These are phyloP conservation scores for Phalloptychus januarius DNA, from an alignment of 2,797 vertebrate species.

Conservation along the genomic window DNA sequence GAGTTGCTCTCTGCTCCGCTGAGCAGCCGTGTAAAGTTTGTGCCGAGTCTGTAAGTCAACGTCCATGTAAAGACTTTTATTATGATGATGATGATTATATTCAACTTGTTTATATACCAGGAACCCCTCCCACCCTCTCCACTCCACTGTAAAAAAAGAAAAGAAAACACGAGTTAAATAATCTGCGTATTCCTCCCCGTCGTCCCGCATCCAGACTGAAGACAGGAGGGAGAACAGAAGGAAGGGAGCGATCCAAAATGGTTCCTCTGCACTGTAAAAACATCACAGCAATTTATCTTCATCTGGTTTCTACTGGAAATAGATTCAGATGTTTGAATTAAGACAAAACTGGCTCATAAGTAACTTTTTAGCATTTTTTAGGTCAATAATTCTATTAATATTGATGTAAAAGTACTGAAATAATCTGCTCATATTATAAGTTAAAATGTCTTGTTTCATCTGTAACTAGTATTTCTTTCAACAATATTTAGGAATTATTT, in stretches of 20 bases:
- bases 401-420: no score
- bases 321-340: no score
- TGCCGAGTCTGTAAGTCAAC: slow-evolving; percentile 82
- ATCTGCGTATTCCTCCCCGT: slow-evolving; percentile 49
- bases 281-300: no score
- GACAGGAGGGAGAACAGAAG: slow-evolving; percentile 9
- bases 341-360: no score
- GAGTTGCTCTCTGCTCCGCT: slow-evolving; percentile 29
- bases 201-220: slow-evolving; percentile 57
- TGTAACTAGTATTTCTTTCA: no score
- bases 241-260: background rate
- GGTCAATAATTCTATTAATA: no score
- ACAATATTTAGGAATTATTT: no score
- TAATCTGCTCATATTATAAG: no score
- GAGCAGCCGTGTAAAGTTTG: slow-evolving; percentile 78
- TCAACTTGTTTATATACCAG: slow-evolving; percentile 74
- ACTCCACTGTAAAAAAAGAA: slow-evolving; percentile 56
- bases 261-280: background rate
- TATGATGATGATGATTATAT: slow-evolving; percentile 55
- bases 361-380: no score
- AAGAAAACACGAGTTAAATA: slow-evolving; percentile 52
- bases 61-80: slow-evolving; percentile 84
- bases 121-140: slow-evolving; percentile 39
- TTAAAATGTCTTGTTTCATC: no score
- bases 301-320: no score